Conservation (phyloP, 2,888 invertebrate species). For the Pachymerium ferrugineum region DNA sequence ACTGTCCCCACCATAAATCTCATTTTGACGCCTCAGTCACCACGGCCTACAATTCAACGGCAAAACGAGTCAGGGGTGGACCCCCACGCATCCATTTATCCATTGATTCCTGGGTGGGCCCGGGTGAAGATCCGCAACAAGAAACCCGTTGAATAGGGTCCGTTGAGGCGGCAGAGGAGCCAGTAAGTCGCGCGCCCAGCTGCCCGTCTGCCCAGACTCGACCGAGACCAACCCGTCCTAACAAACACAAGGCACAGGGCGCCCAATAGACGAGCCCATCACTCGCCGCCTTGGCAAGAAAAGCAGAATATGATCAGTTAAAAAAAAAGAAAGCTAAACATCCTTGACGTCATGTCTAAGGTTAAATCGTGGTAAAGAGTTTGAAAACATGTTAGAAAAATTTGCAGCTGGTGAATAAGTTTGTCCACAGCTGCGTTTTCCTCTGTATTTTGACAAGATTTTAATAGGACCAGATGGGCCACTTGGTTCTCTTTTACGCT, state of each 20-base stretch:
- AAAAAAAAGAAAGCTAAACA: too few relatives aligned
- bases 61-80: not conserved
- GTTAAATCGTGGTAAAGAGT: not conserved
- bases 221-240: not conserved
- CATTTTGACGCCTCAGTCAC: not conserved
- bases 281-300: not conserved
- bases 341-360: not conserved
- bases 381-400: not conserved
- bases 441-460: not conserved
- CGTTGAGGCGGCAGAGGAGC: not conserved
- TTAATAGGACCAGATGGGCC: constrained; percentile 2
- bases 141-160: not conserved
- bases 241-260: not conserved
- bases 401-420: not conserved
- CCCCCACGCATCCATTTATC: not conserved
- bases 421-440: not conserved
- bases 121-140: not conserved
- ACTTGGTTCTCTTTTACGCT: constrained; percentile 2
- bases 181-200: not conserved
- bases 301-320: not conserved
- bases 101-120: not conserved
- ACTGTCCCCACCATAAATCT: not conserved
- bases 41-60: not conserved
- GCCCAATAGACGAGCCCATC: not conserved
- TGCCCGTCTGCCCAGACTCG: not conserved